phyloP scores from a whole-genome alignment of 2,797 vertebrate genomes.

The Enteromius radiatus region DNA sequence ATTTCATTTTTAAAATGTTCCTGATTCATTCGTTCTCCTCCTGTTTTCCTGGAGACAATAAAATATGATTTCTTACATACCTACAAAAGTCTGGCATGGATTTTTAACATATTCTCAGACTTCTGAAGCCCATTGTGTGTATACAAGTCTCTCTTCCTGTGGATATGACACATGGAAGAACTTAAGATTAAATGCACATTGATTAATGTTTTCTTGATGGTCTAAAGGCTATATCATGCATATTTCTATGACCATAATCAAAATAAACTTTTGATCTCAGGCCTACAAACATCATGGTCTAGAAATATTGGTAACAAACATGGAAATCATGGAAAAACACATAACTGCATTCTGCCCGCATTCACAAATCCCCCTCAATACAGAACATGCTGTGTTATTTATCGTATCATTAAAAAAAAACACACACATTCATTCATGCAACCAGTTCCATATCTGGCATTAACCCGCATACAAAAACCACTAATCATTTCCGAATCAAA shows the following conservation, averaged over 20 bases:
- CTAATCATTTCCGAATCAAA: constrained; percentile 19
- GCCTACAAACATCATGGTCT: not conserved
- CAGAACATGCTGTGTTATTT: constrained; percentile 10
- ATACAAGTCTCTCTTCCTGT: constrained; percentile 10
- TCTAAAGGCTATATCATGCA: constrained; percentile 12
- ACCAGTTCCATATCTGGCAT: constrained; percentile 5
- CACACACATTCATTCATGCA: not conserved
- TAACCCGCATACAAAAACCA: not conserved
- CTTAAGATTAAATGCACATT: not conserved
- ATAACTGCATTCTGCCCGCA: not conserved
- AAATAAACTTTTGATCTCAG: constrained; percentile 8
- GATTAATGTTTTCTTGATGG: constrained; percentile 30
- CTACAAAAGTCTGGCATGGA: not conserved
- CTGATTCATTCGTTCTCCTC: constrained; percentile 44
- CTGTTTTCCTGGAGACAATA: constrained; percentile 41
- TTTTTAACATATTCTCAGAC: not conserved
- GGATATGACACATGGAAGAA: constrained; percentile 30
- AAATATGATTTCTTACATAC: constrained; percentile 9
- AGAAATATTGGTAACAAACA: constrained; percentile 28
- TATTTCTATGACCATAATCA: constrained; percentile 11
- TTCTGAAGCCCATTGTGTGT: not conserved
- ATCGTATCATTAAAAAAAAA: not conserved
- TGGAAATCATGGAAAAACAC: not conserved
- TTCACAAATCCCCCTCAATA: not conserved
- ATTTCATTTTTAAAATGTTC: constrained; percentile 42